These are phyloP conservation scores for Eospalax fontanierii DNA, from an alignment of 2,797 vertebrate species.

Conservation along the genomic window DNA sequence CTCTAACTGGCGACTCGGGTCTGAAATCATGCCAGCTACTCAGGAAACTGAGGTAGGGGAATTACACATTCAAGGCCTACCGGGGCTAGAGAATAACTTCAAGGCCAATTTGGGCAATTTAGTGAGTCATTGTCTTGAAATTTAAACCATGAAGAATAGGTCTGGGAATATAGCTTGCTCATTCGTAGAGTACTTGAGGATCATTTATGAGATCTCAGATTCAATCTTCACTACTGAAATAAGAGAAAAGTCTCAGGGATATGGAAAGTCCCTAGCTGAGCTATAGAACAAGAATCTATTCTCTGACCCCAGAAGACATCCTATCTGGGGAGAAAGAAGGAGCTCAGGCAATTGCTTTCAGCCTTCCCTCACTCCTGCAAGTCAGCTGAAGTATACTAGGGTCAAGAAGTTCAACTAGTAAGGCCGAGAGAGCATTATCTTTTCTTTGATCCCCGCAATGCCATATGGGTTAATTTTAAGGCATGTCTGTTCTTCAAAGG, in stretches of 20 bases:
- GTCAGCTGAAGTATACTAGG: constrained; percentile 3
- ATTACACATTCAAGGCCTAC: background rate
- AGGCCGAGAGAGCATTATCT: constrained; percentile 48
- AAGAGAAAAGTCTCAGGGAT: background rate
- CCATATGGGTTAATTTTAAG: constrained; percentile 71
- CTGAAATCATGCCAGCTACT: background rate
- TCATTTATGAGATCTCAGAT: background rate
- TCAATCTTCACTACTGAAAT: background rate
- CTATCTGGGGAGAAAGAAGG: background rate
- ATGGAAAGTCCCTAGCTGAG: background rate
- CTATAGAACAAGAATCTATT: constrained; percentile 24
- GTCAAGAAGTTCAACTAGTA: constrained; percentile 45
- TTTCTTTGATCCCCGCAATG: constrained; percentile 72
- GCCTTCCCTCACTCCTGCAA: background rate
- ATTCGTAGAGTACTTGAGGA: background rate
- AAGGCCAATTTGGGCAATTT: background rate
- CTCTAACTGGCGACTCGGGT: background rate
- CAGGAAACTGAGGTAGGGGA: background rate
- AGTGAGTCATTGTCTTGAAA: too few relatives aligned
- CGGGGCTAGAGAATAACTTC: background rate
- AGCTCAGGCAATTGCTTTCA: background rate
- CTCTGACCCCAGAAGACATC: constrained; percentile 18
- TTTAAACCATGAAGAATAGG: background rate
- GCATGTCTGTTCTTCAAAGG: constrained; percentile 72
- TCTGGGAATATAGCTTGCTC: background rate